A percentile compares a stretch with the other conserved stretches of the same genome.
Conservation (phyloP, 1,140 invertebrate genomes). For the Polypedilum vanderplanki region DNA sequence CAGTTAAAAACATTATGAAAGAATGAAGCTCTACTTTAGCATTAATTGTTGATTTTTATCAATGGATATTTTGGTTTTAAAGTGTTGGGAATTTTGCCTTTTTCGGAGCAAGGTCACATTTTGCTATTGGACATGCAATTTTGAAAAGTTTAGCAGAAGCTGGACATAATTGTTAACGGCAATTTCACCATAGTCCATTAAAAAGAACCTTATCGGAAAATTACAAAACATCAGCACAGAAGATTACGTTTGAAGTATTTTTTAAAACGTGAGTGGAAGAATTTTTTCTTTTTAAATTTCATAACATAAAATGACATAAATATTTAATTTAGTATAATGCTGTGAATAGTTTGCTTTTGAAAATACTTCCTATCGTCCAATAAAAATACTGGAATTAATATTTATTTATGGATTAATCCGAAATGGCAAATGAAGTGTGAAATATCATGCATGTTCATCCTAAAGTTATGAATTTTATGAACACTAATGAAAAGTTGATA, state of each 20-base stretch:
- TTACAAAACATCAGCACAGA: slow-evolving; percentile 36
- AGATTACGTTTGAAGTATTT: background rate
- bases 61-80: background rate
- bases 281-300: background rate
- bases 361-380: background rate
- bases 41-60: background rate
- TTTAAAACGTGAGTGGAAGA: background rate
- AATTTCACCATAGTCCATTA: slow-evolving; percentile 44
- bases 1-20: too few species aligned
- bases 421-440: background rate
- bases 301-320: background rate
- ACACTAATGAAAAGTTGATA: slow-evolving; percentile 34
- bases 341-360: background rate
- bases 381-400: background rate
- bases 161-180: slow-evolving; percentile 48
- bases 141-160: slow-evolving; percentile 42
- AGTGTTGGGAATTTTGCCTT: slow-evolving; percentile 43
- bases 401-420: background rate
- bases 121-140: slow-evolving; percentile 47
- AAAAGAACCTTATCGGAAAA: slow-evolving; percentile 36
- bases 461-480: slow-evolving; percentile 31
- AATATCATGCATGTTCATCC: background rate
- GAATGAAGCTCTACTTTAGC: too few species aligned
- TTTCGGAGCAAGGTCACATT: slow-evolving; percentile 52
- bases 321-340: background rate